A percentile compares a stretch with the other conserved stretches of the same genome.
Evolutionary conservation across 2,797 vertebrate species (phyloP).

Genomic region (Poecilia gillii): DNA sequence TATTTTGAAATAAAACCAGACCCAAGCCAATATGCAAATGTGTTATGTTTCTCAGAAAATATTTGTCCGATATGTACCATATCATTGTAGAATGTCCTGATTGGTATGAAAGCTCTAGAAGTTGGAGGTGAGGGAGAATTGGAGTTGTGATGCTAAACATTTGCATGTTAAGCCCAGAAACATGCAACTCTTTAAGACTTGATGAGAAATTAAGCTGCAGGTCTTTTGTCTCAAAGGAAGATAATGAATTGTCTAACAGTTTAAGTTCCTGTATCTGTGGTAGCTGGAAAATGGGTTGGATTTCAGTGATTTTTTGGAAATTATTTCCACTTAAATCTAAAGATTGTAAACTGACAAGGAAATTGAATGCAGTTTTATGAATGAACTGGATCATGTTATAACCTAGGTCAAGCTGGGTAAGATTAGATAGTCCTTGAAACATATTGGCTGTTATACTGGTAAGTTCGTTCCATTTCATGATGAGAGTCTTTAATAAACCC

Average conservation of each 20-base stretch:
- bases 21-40: not conserved
- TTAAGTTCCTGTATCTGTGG: not conserved
- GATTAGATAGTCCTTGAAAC: constrained; percentile 25
- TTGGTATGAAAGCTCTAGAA: not conserved
- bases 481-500: not conserved
- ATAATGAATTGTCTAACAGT: accelerated
- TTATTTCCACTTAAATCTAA: not conserved
- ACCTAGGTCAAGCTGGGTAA: not conserved
- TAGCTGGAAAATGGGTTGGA: constrained; percentile 11
- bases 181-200: constrained; percentile 3
- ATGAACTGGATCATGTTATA: accelerated
- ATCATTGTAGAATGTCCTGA: no score
- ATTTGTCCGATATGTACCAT: constrained; percentile 31
- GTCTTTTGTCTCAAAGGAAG: constrained; percentile 27
- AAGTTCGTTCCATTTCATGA: not conserved
- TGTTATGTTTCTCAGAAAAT: not conserved
- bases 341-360: not conserved
- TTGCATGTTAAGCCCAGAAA: not conserved
- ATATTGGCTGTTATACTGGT: constrained; percentile 5
- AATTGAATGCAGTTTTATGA: not conserved
- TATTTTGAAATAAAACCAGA: no score
- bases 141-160: constrained; percentile 33
- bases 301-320: constrained; percentile 1
- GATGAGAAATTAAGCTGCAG: constrained; percentile 20
- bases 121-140: not conserved